Conservation (phyloP, 2,797 vertebrate genomes). For the Philypnodon macrostomus region DNA sequence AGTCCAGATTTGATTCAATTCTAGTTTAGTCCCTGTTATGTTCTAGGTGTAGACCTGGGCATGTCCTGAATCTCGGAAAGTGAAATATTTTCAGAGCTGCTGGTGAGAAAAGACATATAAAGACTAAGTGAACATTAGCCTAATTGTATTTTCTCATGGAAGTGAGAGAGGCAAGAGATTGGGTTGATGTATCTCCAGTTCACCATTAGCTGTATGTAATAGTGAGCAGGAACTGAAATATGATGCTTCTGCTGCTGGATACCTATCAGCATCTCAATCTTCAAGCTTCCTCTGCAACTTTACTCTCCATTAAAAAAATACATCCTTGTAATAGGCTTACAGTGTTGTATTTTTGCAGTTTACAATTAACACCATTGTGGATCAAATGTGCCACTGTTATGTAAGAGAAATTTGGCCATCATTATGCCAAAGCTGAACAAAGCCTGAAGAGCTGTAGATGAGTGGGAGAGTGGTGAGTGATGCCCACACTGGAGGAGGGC, state of each 20-base stretch:
- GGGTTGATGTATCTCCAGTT: too few relatives aligned
- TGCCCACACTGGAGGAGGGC: slow-evolving; percentile 66
- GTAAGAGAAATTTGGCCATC: slow-evolving; percentile 74
- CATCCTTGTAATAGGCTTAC: slow-evolving; percentile 9
- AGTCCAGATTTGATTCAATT: too few relatives aligned
- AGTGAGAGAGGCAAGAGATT: too few relatives aligned
- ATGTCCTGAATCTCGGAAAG: too few relatives aligned
- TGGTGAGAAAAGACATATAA: too few relatives aligned
- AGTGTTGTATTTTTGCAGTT: slow-evolving; percentile 27
- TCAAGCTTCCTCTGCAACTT: slow-evolving; percentile 23
- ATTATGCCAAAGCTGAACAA: slow-evolving; percentile 52
- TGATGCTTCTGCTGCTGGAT: slow-evolving; percentile 21
- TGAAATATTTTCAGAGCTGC: too few relatives aligned
- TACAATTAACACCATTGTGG: slow-evolving; percentile 43
- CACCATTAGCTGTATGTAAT: too few relatives aligned
- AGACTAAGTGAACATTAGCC: too few relatives aligned
- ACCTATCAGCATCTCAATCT: slow-evolving; percentile 9
- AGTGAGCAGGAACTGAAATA: too few relatives aligned
- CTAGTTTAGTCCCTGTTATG: too few relatives aligned
- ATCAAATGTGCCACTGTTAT: slow-evolving; percentile 72
- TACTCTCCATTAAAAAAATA: slow-evolving; percentile 18
- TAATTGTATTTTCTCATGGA: too few relatives aligned
- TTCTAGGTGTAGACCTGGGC: too few relatives aligned
- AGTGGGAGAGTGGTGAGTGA: slow-evolving; percentile 63
- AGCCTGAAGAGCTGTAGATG: slow-evolving; percentile 53